These are phyloP conservation scores for Noctua fimbriata DNA, from an alignment of 2,888 invertebrate species.

Conservation along the genomic window DNA sequence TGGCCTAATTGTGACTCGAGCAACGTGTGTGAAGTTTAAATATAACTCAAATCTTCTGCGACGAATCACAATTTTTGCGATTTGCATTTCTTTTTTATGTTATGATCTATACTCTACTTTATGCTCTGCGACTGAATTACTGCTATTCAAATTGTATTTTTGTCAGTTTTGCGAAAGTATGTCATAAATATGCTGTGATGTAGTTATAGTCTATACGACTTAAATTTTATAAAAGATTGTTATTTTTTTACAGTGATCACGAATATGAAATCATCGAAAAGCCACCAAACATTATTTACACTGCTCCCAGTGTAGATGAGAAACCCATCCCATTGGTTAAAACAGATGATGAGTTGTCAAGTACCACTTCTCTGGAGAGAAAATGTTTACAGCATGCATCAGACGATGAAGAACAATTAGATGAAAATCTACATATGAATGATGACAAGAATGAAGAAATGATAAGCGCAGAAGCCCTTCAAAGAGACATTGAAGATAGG, in stretches of 20 bases:
- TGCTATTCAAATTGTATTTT: conserved; percentile 32
- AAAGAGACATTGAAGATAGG: conserved; percentile 91
- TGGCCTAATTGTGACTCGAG: conserved; percentile 89
- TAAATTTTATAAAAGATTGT: conserved; percentile 40
- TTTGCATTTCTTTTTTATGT: conserved; percentile 70
- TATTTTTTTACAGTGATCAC: conserved; percentile 95
- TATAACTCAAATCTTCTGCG: conserved; percentile 83
- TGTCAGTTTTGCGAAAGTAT: conserved; percentile 69
- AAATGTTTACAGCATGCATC: conserved; percentile 88
- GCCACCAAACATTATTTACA: conserved; percentile 88
- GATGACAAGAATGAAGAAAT: conserved; percentile 78
- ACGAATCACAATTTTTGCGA: conserved; percentile 79
- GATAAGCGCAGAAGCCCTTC: conserved; percentile 88
- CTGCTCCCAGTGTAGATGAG: conserved; percentile 82
- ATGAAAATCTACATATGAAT: conserved; percentile 79
- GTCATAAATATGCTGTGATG: conserved; percentile 6
- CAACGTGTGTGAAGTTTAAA: conserved; percentile 84
- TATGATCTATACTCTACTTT: conserved; percentile 55
- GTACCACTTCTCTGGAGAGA: conserved; percentile 87
- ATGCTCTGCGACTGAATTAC: conserved; percentile 70
- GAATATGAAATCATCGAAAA: conserved; percentile 97
- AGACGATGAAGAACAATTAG: conserved; percentile 84
- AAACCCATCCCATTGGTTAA: conserved; percentile 77
- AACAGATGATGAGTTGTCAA: conserved; percentile 88
- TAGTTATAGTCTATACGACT: not conserved